Conservation (phyloP, 1,140 invertebrate genomes). For the Argopecten irradians region DNA sequence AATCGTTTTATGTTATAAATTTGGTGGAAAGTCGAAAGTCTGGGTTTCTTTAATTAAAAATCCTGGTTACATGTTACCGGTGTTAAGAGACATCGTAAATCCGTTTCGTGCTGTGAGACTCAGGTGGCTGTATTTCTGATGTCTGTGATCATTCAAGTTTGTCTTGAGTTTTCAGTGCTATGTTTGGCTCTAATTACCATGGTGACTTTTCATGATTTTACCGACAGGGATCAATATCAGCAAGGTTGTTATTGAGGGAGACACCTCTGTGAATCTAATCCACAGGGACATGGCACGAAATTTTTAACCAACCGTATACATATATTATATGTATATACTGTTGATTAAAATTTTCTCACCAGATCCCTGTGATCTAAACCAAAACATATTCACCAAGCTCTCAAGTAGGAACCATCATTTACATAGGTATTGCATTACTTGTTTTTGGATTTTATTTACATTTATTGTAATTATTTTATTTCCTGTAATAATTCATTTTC, state of each 20-base stretch:
- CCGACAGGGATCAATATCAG: background rate
- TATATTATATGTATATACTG: too few species aligned
- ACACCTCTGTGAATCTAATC: too few species aligned
- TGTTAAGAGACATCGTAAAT: background rate
- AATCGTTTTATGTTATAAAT: too few species aligned
- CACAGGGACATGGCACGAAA: too few species aligned
- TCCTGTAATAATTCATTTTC: background rate
- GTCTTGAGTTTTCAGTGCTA: constrained; percentile 1
- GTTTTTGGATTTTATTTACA: too few species aligned
- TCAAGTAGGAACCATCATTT: background rate
- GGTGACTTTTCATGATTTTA: background rate
- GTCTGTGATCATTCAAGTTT: constrained; percentile 11
- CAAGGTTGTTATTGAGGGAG: background rate
- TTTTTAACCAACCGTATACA: too few species aligned
- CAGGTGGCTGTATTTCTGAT: background rate
- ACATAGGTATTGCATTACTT: background rate
- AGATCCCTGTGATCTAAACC: too few species aligned
- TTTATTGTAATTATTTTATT: background rate
- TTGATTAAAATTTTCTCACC: background rate
- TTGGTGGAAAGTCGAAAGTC: too few species aligned
- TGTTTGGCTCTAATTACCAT: background rate
- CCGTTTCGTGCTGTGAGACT: background rate
- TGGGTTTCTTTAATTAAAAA: too few species aligned
- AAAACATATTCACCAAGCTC: too few species aligned
- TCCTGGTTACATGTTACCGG: background rate